Conservation (phyloP, 2,888 invertebrate species). For the Ectemnius lituratus region DNA sequence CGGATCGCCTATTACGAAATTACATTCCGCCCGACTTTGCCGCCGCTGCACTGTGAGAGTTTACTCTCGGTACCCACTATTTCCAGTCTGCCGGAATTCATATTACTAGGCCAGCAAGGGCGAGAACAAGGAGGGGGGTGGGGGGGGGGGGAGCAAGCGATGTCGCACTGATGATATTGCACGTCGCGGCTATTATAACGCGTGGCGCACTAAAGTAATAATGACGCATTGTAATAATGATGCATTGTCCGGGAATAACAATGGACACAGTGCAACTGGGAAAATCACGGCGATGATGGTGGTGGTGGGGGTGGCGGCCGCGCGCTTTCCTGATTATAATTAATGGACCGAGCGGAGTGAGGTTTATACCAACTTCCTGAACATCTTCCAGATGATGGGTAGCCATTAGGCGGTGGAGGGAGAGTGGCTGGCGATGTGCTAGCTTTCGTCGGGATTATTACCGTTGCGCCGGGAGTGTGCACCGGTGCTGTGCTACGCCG, state of each 20-base stretch:
- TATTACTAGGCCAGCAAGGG: too few species aligned
- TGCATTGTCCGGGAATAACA: conserved; percentile 44
- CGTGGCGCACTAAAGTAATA: conserved; percentile 22
- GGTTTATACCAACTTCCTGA: conserved; percentile 40
- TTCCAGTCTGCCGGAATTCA: too few species aligned
- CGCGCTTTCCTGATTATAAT: conserved; percentile 57
- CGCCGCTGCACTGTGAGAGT: too few species aligned
- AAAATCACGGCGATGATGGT: conserved; percentile 34
- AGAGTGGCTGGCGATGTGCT: not conserved
- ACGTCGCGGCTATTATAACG: not conserved
- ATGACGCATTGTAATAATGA: conserved; percentile 46
- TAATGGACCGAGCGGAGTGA: conserved; percentile 52
- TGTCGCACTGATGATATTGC: too few species aligned
- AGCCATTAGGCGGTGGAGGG: conserved; percentile 22
- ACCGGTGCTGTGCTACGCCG: conserved; percentile 3
- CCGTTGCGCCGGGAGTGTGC: conserved; percentile 36
- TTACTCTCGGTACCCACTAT: too few species aligned
- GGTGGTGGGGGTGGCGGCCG: not conserved
- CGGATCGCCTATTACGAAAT: too few species aligned
- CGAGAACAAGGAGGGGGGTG: too few species aligned
- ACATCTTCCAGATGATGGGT: conserved; percentile 48
- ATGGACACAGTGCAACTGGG: conserved; percentile 35
- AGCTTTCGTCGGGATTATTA: conserved; percentile 43
- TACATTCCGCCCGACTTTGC: too few species aligned
- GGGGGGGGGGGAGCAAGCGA: too few species aligned